A percentile compares a stretch with the other conserved stretches of the same genome.
phyloP scores from a whole-genome alignment of 2,888 invertebrate species.

The Saturnia pavonia region DNA sequence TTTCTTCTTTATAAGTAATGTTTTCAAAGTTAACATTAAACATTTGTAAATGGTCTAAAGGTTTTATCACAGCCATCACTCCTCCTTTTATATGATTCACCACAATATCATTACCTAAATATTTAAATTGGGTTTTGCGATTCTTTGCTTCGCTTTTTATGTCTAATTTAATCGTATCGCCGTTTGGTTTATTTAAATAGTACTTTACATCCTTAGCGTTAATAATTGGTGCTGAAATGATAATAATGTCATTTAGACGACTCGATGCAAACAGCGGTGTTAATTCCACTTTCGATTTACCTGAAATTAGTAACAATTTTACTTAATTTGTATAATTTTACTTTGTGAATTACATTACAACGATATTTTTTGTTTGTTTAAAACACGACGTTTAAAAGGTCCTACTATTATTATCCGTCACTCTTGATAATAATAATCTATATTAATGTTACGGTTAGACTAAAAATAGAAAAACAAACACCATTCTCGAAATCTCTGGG shows the following conservation, averaged over 20 bases:
- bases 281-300: constrained; percentile 52
- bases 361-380: neutral
- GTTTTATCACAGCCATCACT: constrained; percentile 20
- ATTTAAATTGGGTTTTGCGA: constrained; percentile 7
- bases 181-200: constrained; percentile 55
- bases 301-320: constrained; percentile 45
- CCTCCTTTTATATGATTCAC: constrained; percentile 16
- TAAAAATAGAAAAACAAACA: too few species aligned
- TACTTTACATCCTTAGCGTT: constrained; percentile 38
- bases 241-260: constrained; percentile 48
- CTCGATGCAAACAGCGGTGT: constrained; percentile 44
- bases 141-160: constrained; percentile 30
- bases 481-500: too few species aligned
- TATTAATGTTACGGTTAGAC: too few species aligned
- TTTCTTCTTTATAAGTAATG: constrained; percentile 16
- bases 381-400: too few species aligned
- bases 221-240: constrained; percentile 52
- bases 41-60: constrained; percentile 34
- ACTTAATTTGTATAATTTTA: neutral
- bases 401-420: too few species aligned
- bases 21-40: constrained; percentile 35
- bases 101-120: constrained; percentile 25
- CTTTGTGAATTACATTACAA: neutral
- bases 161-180: constrained; percentile 44
- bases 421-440: too few species aligned